Percentiles rank a stretch among this genome's conserved stretches.
These are phyloP conservation scores for Cynodonichthys magdalenae DNA, from an alignment of 2,797 vertebrate genomes.

Conservation along the genomic window DNA sequence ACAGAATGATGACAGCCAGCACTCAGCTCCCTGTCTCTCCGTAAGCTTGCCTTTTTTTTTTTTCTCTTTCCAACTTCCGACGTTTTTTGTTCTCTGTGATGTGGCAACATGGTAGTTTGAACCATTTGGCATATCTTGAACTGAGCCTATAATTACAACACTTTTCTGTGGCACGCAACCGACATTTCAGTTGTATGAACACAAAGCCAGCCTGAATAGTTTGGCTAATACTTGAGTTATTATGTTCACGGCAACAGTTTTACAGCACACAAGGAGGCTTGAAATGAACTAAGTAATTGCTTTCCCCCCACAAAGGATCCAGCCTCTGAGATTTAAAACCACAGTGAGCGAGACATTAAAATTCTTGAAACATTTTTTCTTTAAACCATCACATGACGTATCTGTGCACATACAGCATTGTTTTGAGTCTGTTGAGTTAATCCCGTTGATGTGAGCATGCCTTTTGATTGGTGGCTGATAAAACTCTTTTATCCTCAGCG, in stretches of 20 bases:
- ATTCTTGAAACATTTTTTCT: background rate
- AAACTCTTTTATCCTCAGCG: slow-evolving; percentile 47
- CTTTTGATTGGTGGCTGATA: slow-evolving; percentile 47
- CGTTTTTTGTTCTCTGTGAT: slow-evolving; percentile 71
- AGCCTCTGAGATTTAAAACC: slow-evolving; percentile 16
- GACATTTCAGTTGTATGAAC: slow-evolving; percentile 45
- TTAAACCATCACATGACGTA: background rate
- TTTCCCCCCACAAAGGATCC: background rate
- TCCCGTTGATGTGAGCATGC: background rate
- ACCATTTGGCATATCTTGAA: slow-evolving; percentile 71
- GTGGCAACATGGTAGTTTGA: slow-evolving; percentile 72
- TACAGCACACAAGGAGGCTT: slow-evolving; percentile 28
- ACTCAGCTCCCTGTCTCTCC: slow-evolving; percentile 61
- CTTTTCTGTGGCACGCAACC: slow-evolving; percentile 72
- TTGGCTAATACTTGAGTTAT: slow-evolving; percentile 40
- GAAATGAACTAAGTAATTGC: slow-evolving; percentile 14
- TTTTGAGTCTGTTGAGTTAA: background rate
- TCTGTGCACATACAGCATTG: background rate
- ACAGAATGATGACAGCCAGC: slow-evolving; percentile 65
- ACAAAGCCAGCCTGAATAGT: slow-evolving; percentile 45
- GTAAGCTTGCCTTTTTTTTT: slow-evolving; percentile 32
- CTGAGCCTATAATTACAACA: slow-evolving; percentile 72
- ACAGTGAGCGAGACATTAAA: background rate
- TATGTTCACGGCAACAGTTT: slow-evolving; percentile 34
- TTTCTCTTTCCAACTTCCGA: slow-evolving; percentile 52